phyloP scores from a whole-genome alignment of 2,113 vertebrate genomes.

The Sylvicapra grimmia region DNA sequence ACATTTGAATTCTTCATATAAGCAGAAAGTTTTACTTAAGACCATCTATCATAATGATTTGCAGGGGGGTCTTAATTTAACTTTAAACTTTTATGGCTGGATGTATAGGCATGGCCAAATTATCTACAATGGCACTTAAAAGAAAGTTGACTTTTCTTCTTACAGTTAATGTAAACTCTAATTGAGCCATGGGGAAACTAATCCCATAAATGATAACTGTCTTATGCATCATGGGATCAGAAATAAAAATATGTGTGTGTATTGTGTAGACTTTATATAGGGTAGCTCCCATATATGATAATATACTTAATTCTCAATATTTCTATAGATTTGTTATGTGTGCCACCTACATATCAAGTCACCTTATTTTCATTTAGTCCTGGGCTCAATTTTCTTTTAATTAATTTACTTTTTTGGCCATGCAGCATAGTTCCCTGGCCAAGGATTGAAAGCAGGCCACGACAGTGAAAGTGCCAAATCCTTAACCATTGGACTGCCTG shows the following conservation, averaged over 20 bases:
- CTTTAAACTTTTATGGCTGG: neutral
- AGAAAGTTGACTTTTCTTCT: constrained; percentile 15
- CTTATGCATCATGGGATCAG: neutral
- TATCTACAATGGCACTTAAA: neutral
- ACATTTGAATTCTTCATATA: neutral
- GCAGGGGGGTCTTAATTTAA: neutral
- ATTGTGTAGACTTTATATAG: neutral
- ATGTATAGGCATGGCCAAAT: neutral
- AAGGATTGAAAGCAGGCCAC: neutral
- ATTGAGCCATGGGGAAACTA: neutral
- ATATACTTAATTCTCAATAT: neutral
- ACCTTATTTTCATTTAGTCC: neutral
- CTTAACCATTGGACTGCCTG: neutral
- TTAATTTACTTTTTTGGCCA: neutral
- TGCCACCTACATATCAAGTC: neutral
- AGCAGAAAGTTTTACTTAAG: neutral
- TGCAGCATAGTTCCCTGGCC: neutral
- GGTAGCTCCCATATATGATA: neutral
- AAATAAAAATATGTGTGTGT: constrained; percentile 4
- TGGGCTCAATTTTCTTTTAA: neutral
- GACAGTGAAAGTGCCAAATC: neutral
- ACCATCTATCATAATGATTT: neutral
- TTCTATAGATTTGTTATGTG: neutral
- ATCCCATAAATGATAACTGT: neutral
- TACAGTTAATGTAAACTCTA: neutral